These are phyloP conservation scores for Onychomys leucogaster DNA, from an alignment of 2,797 vertebrate species.

Conservation along the genomic window DNA sequence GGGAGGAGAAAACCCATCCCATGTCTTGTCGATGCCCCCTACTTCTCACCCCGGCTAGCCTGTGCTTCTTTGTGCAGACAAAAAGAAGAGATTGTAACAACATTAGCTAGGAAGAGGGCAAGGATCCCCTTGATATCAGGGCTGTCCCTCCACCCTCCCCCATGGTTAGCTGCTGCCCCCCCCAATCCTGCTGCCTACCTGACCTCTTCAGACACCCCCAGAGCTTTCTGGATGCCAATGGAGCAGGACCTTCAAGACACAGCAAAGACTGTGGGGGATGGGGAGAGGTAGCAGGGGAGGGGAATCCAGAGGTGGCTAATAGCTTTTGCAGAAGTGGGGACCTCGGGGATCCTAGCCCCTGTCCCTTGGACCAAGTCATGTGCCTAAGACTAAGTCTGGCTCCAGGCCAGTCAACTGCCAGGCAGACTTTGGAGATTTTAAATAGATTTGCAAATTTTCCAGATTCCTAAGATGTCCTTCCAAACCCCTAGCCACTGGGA, in stretches of 20 bases:
- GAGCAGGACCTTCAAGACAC: background rate
- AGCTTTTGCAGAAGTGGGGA: background rate
- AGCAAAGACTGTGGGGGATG: background rate
- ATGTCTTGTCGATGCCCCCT: background rate
- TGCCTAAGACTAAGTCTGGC: slow-evolving; percentile 70
- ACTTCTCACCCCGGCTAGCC: background rate
- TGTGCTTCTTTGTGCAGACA: slow-evolving; percentile 7
- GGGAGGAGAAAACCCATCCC: background rate
- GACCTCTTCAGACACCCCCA: background rate
- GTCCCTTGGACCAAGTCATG: background rate
- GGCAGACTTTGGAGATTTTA: slow-evolving; percentile 76
- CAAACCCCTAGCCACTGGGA: slow-evolving; percentile 72
- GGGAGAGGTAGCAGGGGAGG: background rate
- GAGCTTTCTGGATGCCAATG: background rate
- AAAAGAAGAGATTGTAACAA: slow-evolving; percentile 74
- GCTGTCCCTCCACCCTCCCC: background rate
- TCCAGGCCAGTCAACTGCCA: slow-evolving; percentile 56
- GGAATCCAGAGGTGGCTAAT: background rate
- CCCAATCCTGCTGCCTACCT: background rate
- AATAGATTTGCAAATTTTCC: slow-evolving; percentile 84
- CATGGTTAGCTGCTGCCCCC: background rate
- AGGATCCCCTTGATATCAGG: background rate
- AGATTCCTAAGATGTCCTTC: slow-evolving; percentile 80
- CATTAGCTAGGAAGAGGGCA: slow-evolving; percentile 75
- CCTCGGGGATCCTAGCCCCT: background rate